Base-by-base conservation (phyloP, 1,140 invertebrate species). In the Lineus longissimus region DNA sequence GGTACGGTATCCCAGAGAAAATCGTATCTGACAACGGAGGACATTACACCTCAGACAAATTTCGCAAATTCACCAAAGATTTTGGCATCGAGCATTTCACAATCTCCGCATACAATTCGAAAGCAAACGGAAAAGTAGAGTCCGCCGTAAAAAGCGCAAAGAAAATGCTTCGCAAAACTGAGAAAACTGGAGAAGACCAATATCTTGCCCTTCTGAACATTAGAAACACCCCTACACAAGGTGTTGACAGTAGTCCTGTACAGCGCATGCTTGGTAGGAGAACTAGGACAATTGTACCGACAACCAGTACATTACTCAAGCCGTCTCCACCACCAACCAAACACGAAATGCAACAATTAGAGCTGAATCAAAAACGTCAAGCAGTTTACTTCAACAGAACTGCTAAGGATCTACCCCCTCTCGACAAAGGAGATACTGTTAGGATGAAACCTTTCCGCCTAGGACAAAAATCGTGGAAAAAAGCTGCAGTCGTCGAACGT, bases 1-100 rank as follows among this genome's bases (percentile, higher is more conserved):
- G 59, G 29, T 40, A 65, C 55, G 69, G 69, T 6, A 66, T 69
- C 40, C 64, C 69, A 2, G 59, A 64, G 17, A 59, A 19, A 4
- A 7, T 65, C 0, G 31, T 64, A 2, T 55, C 62, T 2, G 63
- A 68, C 43, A 68, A 70, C 47, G 69, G 58, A 7, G 51, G 60
- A 1, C 64, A 65, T 19, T 68, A 57, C 41, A 55, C 30, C 7
- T 64, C 59, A 1, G 22, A 43, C 0, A 55, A 68, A 43, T 70
- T 70, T 41, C 22, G 23, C 41, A 1, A 36, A 1, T 66, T 67
- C 59, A 57, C 27, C 23, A 36, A 36, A 15, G 15, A 36, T 4
- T 36, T 36, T 15, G 33, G 33, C 33, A 36, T 36, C 4, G 33
- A 36, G 15, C 33, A 36, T 36, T 36, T 4, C 15, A 15, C 15